These are phyloP conservation scores for Dinoponera quadriceps DNA, from an alignment of 1,140 invertebrate genomes.

Conservation along the genomic window DNA sequence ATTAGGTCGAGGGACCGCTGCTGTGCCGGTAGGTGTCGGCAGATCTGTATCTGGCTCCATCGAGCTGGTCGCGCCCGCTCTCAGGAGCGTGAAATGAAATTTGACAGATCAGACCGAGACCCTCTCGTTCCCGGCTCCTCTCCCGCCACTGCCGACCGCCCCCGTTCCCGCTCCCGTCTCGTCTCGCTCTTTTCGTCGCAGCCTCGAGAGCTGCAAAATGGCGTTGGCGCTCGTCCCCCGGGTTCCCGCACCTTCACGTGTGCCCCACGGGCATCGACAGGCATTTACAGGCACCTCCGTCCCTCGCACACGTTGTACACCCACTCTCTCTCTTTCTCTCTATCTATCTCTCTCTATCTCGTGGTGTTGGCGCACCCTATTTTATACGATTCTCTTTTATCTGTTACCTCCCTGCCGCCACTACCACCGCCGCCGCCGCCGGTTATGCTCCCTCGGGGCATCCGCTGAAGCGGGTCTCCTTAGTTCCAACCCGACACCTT, in stretches of 20 bases:
- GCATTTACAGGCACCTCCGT: slow-evolving; percentile 33
- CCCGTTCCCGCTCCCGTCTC: slow-evolving; percentile 19
- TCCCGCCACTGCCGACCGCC: not conserved
- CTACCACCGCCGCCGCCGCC: slow-evolving; percentile 50
- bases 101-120: slow-evolving; percentile 83
- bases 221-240: slow-evolving; percentile 71
- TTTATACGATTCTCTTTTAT: slow-evolving; percentile 86
- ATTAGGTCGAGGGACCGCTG: slow-evolving; percentile 66
- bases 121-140: slow-evolving; percentile 63
- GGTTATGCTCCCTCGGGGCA: slow-evolving; percentile 82
- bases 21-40: slow-evolving; percentile 75
- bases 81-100: slow-evolving; percentile 84
- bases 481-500: slow-evolving; percentile 86
- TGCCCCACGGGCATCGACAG: slow-evolving; percentile 79
- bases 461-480: slow-evolving; percentile 78
- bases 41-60: slow-evolving; percentile 80
- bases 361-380: slow-evolving; percentile 76
- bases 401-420: slow-evolving; percentile 78
- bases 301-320: slow-evolving; percentile 34
- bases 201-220: slow-evolving; percentile 74
- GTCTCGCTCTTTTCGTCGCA: slow-evolving; percentile 29
- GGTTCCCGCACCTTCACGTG: slow-evolving; percentile 76
- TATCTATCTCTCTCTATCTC: slow-evolving; percentile 36
- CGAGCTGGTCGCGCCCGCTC: slow-evolving; percentile 72
- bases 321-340: slow-evolving; percentile 57